phyloP scores from a whole-genome alignment of 2,113 vertebrate genomes.

The Pygoscelis adeliae region DNA sequence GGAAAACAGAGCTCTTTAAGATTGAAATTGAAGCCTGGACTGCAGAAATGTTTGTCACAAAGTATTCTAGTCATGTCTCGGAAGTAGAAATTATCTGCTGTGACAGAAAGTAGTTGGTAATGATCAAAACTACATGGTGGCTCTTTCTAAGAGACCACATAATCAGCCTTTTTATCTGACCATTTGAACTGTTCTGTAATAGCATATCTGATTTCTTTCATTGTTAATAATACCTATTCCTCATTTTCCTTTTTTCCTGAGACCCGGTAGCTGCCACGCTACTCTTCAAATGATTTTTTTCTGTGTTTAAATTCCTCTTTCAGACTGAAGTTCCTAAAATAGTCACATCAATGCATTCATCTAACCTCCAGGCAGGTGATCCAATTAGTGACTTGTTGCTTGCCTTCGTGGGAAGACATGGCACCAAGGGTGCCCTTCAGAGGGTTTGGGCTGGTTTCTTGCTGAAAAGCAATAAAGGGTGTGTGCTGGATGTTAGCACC shows the following conservation, averaged over 20 bases:
- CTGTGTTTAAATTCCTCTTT: background rate
- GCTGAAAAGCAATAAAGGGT: background rate
- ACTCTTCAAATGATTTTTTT: background rate
- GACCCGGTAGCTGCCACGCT: background rate
- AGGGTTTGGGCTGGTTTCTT: background rate
- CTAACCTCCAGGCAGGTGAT: background rate
- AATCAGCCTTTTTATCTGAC: constrained; percentile 55
- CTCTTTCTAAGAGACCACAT: background rate
- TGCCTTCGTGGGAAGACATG: background rate
- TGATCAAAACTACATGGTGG: background rate
- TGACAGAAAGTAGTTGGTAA: constrained; percentile 18
- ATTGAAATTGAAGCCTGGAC: background rate
- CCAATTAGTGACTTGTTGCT: background rate
- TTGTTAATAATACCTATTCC: background rate
- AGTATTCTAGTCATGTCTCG: background rate
- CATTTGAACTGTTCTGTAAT: constrained; percentile 47
- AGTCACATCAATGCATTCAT: background rate
- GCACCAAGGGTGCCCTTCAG: background rate
- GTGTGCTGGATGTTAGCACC: background rate
- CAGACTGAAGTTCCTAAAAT: background rate
- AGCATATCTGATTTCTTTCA: constrained; percentile 23
- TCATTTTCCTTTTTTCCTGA: background rate
- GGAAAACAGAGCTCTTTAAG: background rate
- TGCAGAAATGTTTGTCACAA: background rate
- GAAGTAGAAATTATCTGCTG: constrained; percentile 39